Evolutionary conservation across 2,797 vertebrate genomes (phyloP), one percentile per base, ranked within the genome.

Genomic region (Trematomus bernacchii): DNA sequence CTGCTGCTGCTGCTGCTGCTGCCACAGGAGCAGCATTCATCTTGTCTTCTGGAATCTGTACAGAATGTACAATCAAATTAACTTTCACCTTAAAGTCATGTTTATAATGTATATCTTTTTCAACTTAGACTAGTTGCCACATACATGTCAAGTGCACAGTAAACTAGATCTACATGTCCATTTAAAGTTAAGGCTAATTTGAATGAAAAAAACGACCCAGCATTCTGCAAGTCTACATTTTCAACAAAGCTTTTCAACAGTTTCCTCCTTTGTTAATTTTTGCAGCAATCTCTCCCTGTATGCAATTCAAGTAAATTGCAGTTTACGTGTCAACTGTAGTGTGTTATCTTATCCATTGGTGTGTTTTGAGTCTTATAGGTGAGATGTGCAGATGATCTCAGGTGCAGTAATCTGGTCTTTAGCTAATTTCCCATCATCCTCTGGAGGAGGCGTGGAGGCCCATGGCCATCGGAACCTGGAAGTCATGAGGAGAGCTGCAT

Each of bases 351-450:
- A 53, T 44, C 63, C 23, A 44, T 27, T 27, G 50, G 3, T 59
- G 15, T n/a, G 33, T 37, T 37, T 37, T 51, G 15, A 55, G 73
- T 37, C 13, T 84, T 71, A 91, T 46, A 87, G 58, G 11, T 0
- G 5, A 30, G 76, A 73, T 23, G 77, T 54, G 57, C 77, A 80
- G 73, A 89, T 75, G 70, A 88, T 19, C 21, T 87, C 68, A 16
- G 60, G 66, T 23, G 51, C 12, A 16, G 47, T 70, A 0, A 10
- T 46, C 57, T 76, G 71, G 6, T 67, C 61, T 66, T 80, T 77
- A 12, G 47, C 0, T 12, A 16, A 52, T 68, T 79, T 88, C n/a
- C 19, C 62, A 51, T 77, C 54, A 68, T 84, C 66, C n/a, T 80
- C 69, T 66, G 53, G 9, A 21, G 69, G 33, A 57, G 37, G 6